Conservation (phyloP, 2,797 vertebrate species). For the Ptychadena robeensis region DNA sequence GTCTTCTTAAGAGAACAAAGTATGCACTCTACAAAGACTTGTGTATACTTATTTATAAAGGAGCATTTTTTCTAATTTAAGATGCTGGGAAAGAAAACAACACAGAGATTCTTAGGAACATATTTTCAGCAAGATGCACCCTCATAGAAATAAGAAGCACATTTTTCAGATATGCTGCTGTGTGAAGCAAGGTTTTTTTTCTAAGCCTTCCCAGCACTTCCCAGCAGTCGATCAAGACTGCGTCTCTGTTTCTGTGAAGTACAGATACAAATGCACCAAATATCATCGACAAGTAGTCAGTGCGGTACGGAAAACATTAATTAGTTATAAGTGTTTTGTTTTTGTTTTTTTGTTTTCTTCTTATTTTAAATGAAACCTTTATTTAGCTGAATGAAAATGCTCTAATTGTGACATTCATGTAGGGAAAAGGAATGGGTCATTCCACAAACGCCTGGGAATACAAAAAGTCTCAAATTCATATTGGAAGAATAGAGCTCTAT, state of each 20-base stretch:
- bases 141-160: background rate
- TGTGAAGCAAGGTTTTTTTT: background rate
- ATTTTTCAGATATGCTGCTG: background rate
- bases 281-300: background rate
- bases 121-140: background rate
- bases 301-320: background rate
- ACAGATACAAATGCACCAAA: background rate
- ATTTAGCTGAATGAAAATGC: background rate
- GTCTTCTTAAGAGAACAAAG: too few species aligned
- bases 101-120: background rate
- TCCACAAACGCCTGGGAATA: background rate
- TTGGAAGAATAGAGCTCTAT: constrained; percentile 10
- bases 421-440: background rate
- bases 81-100: background rate
- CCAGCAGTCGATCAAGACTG: background rate
- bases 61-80: background rate
- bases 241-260: background rate
- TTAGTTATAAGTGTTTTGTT: too few species aligned
- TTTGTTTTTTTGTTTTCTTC: background rate
- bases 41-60: background rate
- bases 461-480: background rate
- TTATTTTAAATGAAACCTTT: background rate
- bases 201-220: background rate
- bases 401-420: background rate
- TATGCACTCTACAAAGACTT: background rate